phyloP scores from a whole-genome alignment of 2,888 invertebrate species.

The Clivina fossor region DNA sequence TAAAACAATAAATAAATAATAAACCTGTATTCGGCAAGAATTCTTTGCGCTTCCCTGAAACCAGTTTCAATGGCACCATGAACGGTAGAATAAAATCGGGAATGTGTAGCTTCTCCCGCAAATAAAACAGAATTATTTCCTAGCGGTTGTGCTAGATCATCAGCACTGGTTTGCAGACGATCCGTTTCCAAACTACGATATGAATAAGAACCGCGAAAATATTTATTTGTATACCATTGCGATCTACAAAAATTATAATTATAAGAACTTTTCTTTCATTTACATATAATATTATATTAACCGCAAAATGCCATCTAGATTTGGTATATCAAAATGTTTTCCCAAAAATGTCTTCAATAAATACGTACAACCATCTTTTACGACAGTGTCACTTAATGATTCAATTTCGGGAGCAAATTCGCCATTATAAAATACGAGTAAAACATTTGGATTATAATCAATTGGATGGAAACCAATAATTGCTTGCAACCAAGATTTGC shows the following conservation, averaged over 20 bases:
- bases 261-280: background rate
- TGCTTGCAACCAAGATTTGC: conserved; percentile 63
- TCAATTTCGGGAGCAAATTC: conserved; percentile 65
- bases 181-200: conserved; percentile 60
- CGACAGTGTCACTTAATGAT: conserved; percentile 57
- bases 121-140: conserved; percentile 57
- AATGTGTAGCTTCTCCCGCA: conserved; percentile 63
- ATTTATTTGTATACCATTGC: conserved; percentile 69
- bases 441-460: conserved; percentile 62
- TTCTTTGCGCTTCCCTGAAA: conserved; percentile 56
- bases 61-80: conserved; percentile 61
- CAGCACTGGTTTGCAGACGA: conserved; percentile 54
- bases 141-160: conserved; percentile 62
- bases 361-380: conserved; percentile 56
- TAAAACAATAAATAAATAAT: no score
- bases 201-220: conserved; percentile 72
- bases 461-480: conserved; percentile 69
- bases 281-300: conserved; percentile 34
- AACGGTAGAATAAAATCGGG: conserved; percentile 56
- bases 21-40: conserved; percentile 49
- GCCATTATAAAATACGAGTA: conserved; percentile 73
- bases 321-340: conserved; percentile 54
- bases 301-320: conserved; percentile 50
- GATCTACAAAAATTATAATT: conserved; percentile 56
- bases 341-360: conserved; percentile 60